Percentiles rank a stretch among this genome's conserved stretches.
Evolutionary conservation across 2,113 vertebrate species (phyloP).

Genomic region (Pelusios castaneus): DNA sequence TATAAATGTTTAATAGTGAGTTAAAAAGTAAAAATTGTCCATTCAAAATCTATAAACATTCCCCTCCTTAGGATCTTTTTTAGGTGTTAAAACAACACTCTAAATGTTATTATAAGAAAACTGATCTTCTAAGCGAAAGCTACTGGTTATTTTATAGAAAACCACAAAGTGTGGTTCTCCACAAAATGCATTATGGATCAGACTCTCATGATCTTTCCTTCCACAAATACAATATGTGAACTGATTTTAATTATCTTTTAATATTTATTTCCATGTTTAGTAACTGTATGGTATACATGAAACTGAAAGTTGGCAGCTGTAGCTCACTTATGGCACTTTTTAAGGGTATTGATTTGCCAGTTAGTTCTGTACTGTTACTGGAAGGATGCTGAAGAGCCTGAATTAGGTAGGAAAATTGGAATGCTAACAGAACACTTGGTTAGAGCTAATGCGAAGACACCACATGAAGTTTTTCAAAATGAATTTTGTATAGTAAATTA

Average conservation of each 20-base stretch:
- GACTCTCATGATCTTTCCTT: constrained; percentile 15
- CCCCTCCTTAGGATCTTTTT: neutral
- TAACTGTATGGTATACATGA: neutral
- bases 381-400: neutral
- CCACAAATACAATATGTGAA: constrained; percentile 31
- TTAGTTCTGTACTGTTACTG: constrained; percentile 21
- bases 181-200: constrained; percentile 30
- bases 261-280: constrained; percentile 35
- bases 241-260: constrained; percentile 61
- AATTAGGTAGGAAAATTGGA: neutral
- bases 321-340: constrained; percentile 37
- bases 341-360: constrained; percentile 30
- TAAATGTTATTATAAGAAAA: constrained; percentile 24
- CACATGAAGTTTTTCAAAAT: constrained; percentile 24
- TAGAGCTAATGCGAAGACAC: neutral
- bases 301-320: constrained; percentile 15
- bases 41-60: neutral
- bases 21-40: neutral
- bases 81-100: neutral
- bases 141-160: constrained; percentile 23
- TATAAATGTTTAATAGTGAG: too few species aligned
- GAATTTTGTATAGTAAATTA: constrained; percentile 49
- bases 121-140: neutral
- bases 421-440: neutral
- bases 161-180: neutral